These are phyloP conservation scores for Leuctra nigra DNA, from an alignment of 2,888 invertebrate species.

Conservation along the genomic window DNA sequence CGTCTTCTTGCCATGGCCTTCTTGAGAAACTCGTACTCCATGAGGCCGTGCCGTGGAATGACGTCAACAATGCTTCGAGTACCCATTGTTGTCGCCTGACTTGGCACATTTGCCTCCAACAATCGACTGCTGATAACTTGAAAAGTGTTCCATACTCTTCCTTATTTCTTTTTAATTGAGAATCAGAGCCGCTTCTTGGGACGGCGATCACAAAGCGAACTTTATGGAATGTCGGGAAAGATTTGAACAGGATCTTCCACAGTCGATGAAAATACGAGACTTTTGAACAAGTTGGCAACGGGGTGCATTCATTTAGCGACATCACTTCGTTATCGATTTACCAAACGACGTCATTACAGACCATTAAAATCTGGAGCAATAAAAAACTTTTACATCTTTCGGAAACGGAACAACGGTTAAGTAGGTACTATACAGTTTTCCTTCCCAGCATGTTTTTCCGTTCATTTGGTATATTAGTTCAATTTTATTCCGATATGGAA, in stretches of 20 bases:
- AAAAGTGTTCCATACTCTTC: neutral
- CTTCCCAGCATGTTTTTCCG: neutral
- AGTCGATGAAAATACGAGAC: too few relatives aligned
- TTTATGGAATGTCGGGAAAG: too few relatives aligned
- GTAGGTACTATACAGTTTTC: neutral
- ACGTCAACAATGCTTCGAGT: neutral
- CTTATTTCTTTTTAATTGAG: neutral
- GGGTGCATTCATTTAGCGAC: neutral
- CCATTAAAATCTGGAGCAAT: constrained; percentile 5
- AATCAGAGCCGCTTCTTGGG: too few relatives aligned
- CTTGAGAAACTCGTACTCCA: too few relatives aligned
- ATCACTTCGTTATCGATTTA: constrained; percentile 2
- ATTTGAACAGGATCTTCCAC: too few relatives aligned
- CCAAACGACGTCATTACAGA: constrained; percentile 13
- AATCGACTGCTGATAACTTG: constrained; percentile 2
- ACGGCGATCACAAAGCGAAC: too few relatives aligned
- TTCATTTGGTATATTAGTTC: neutral
- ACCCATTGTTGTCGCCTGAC: constrained; percentile 19
- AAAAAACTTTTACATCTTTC: neutral
- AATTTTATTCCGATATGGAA: neutral
- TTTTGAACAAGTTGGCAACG: neutral
- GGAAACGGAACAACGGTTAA: constrained; percentile 7
- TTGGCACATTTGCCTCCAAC: constrained; percentile 18
- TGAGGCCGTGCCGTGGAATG: neutral
- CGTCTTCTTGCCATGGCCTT: too few relatives aligned